Evolutionary conservation across 2,888 invertebrate genomes (phyloP).

Genomic region (Gryllus longicercus): DNA sequence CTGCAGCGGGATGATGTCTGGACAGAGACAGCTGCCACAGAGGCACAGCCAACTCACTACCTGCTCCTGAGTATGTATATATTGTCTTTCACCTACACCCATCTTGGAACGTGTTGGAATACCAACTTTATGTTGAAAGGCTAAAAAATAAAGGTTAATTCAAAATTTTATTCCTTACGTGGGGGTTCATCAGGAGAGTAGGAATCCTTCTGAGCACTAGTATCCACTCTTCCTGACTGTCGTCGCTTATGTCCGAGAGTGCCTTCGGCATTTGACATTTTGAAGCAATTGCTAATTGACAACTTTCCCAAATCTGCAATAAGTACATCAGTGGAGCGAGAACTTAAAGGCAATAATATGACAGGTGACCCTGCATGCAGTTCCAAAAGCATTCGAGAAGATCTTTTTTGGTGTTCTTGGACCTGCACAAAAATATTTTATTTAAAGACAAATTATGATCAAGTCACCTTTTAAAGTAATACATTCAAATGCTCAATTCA

Average conservation of each 20-base stretch:
- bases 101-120: too few relatives aligned
- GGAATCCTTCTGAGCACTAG: neutral
- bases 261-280: conserved; percentile 38
- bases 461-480: too few relatives aligned
- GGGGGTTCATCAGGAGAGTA: neutral
- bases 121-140: too few relatives aligned
- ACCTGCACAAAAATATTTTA: conserved; percentile 27
- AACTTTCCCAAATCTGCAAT: conserved; percentile 78
- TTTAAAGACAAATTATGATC: too few relatives aligned
- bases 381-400: conserved; percentile 49
- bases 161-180: neutral
- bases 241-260: neutral
- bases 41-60: too few relatives aligned
- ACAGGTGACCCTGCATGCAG: conserved; percentile 74
- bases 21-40: too few relatives aligned
- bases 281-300: conserved; percentile 72
- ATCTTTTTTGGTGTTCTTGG: conserved; percentile 23
- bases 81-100: too few relatives aligned
- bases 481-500: too few relatives aligned
- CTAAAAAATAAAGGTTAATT: too few relatives aligned
- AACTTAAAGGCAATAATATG: conserved; percentile 81
- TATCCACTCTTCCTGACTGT: neutral
- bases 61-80: too few relatives aligned
- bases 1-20: too few relatives aligned
- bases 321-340: conserved; percentile 70